phyloP scores from a whole-genome alignment of 2,888 invertebrate genomes.

The Conchocele bisecta region DNA sequence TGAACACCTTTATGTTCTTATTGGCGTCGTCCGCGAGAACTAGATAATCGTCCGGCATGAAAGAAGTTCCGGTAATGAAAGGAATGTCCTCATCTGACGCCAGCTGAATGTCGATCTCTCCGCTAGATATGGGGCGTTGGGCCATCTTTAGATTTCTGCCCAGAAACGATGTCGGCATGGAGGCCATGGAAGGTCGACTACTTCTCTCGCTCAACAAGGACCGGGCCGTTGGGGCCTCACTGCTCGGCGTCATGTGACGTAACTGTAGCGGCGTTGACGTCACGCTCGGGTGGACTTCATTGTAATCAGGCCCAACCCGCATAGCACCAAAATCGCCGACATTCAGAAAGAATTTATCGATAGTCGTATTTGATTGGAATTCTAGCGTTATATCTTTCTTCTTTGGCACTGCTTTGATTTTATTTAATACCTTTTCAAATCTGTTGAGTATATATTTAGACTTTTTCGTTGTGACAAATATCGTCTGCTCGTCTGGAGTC shows the following conservation, averaged over 20 bases:
- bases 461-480: constrained; percentile 42
- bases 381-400: constrained; percentile 26
- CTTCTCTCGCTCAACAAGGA: not conserved
- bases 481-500: constrained; percentile 30
- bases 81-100: constrained; percentile 43
- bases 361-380: constrained; percentile 35
- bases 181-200: not conserved
- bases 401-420: constrained; percentile 39
- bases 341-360: constrained; percentile 49
- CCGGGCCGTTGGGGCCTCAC: not conserved
- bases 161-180: constrained; percentile 6
- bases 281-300: constrained; percentile 3
- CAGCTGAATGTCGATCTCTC: constrained; percentile 37
- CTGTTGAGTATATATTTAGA: constrained; percentile 29
- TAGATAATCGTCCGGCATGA: constrained; percentile 54
- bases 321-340: constrained; percentile 37
- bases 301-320: constrained; percentile 28
- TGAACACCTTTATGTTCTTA: constrained; percentile 44
- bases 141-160: too few species aligned
- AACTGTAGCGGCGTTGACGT: not conserved
- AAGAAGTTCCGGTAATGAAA: constrained; percentile 44
- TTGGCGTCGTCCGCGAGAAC: constrained; percentile 51
- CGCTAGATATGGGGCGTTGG: constrained; percentile 9
- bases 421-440: constrained; percentile 33
- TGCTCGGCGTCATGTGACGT: not conserved